Evolutionary conservation across 2,113 vertebrate species (phyloP).

Genomic region (Gymnogyps californianus): DNA sequence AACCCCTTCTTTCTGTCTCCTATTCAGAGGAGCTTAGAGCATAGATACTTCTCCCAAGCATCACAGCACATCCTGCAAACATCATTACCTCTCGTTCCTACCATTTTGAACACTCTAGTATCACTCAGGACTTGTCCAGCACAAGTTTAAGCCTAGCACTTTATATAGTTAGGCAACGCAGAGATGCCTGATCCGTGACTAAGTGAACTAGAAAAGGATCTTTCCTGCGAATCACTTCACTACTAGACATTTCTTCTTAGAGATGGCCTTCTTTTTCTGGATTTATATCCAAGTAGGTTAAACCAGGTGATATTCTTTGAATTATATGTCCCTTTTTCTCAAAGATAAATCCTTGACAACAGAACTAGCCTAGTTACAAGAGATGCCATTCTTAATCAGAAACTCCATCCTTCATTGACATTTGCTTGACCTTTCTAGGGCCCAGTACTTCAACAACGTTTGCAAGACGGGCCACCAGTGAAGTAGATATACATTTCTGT

Average conservation of each 20-base stretch:
- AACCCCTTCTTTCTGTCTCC: conserved; percentile 20
- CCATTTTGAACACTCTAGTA: neutral
- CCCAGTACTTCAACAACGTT: neutral
- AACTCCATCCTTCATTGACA: neutral
- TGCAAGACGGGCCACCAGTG: neutral
- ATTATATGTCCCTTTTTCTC: neutral
- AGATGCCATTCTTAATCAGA: neutral
- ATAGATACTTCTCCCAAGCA: neutral
- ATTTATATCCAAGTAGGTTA: neutral
- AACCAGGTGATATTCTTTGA: neutral
- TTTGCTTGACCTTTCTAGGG: neutral
- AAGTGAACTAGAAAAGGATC: neutral
- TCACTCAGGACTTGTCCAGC: accelerated
- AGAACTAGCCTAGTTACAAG: neutral
- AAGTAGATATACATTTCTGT: neutral
- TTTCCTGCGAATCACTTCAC: neutral
- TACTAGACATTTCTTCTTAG: neutral
- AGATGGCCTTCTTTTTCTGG: neutral
- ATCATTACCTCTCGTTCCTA: neutral
- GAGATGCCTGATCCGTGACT: neutral
- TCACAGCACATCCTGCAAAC: neutral
- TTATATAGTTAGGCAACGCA: neutral
- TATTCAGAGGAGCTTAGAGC: neutral
- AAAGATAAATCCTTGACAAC: neutral
- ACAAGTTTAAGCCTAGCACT: neutral